phyloP scores from a whole-genome alignment of 1,140 invertebrate genomes.

The Trigoniulus corallinus region DNA sequence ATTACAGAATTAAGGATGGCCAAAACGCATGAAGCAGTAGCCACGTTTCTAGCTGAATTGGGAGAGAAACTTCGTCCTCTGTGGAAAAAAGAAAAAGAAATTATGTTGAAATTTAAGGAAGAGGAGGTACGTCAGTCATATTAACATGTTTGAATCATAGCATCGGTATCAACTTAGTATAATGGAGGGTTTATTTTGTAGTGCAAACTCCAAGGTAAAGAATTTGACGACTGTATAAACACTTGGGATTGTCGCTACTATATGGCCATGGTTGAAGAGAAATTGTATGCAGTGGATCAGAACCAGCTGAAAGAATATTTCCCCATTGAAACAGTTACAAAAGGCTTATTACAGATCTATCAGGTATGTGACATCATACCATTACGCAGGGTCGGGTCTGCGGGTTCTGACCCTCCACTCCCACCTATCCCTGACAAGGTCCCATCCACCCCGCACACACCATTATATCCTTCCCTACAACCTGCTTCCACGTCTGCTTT shows the following conservation, averaged over 20 bases:
- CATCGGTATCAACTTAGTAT: background rate
- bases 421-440: no score
- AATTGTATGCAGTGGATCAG: constrained; percentile 34
- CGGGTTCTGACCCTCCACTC: no score
- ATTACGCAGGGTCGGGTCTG: constrained; percentile 9
- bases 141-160: background rate
- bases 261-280: constrained; percentile 31
- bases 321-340: constrained; percentile 32
- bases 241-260: constrained; percentile 35
- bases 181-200: constrained; percentile 17
- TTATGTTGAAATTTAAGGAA: constrained; percentile 31
- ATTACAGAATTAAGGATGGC: constrained; percentile 35
- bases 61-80: constrained; percentile 29
- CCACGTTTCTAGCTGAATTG: constrained; percentile 29
- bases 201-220: constrained; percentile 29
- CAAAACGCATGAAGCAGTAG: constrained; percentile 30
- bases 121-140: constrained; percentile 22
- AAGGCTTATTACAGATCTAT: constrained; percentile 34
- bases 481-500: no score
- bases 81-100: constrained; percentile 27
- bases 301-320: constrained; percentile 35
- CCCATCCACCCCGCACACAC: no score
- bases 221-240: constrained; percentile 30
- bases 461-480: no score
- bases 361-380: constrained; percentile 25